A percentile compares a stretch with the other conserved stretches of the same genome.
Conservation (phyloP, 1,140 invertebrate species). For the Streblospio benedicti region DNA sequence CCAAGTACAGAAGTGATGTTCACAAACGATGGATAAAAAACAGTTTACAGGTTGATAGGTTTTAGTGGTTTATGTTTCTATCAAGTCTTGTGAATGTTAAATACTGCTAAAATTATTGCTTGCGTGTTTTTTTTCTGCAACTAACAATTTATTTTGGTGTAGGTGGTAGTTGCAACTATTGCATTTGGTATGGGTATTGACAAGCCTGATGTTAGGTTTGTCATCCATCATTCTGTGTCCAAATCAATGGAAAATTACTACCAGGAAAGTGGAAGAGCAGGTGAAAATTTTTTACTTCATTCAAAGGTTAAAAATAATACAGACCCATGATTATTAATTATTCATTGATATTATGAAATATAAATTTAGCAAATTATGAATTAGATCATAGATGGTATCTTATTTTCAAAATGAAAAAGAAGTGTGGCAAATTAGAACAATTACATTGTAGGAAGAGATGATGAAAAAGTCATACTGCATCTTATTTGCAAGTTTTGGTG, state of each 20-base stretch:
- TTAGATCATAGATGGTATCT: not conserved
- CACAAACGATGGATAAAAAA: slow-evolving; percentile 68
- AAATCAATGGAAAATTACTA: slow-evolving; percentile 88
- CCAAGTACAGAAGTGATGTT: slow-evolving; percentile 59
- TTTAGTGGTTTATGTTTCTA: slow-evolving; percentile 14
- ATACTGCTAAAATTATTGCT: not conserved
- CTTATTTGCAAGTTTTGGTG: slow-evolving; percentile 73
- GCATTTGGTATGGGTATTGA: slow-evolving; percentile 99
- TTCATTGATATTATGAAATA: not conserved
- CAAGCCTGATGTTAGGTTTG: slow-evolving; percentile 82
- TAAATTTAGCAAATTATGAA: not conserved
- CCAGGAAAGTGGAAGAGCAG: slow-evolving; percentile 78
- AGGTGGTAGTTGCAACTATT: slow-evolving; percentile 76
- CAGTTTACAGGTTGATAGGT: slow-evolving; percentile 49
- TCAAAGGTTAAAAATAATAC: not conserved
- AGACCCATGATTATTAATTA: not conserved
- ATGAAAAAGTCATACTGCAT: slow-evolving; percentile 76
- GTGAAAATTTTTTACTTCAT: slow-evolving; percentile 19
- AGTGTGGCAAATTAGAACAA: not conserved
- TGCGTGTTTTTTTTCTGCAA: not conserved
- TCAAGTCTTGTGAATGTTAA: not conserved
- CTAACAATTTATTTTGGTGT: slow-evolving; percentile 33
- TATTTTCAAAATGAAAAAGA: not conserved
- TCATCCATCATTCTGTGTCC: slow-evolving; percentile 74
- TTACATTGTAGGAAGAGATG: slow-evolving; percentile 57